Evolutionary conservation across 2,888 invertebrate species (phyloP).

Genomic region (Dryobotodes eremita): DNA sequence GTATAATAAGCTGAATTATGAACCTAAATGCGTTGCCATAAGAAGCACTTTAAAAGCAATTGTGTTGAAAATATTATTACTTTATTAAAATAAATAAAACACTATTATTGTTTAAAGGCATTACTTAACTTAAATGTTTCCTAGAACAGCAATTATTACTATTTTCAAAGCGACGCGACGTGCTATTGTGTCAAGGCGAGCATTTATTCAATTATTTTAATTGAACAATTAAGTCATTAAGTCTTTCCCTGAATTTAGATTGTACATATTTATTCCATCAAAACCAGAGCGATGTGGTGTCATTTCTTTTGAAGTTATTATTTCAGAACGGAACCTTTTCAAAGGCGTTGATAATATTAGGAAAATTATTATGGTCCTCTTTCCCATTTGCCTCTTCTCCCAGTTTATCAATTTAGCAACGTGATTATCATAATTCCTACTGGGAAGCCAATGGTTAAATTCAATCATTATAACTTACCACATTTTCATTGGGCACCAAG

Average conservation of each 20-base stretch:
- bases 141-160: constrained; percentile 10
- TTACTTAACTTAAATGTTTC: neutral
- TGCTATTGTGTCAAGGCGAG: neutral
- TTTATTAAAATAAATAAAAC: neutral
- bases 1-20: no score
- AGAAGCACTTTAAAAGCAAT: no score
- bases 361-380: neutral
- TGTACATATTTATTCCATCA: constrained; percentile 25
- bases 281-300: neutral
- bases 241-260: constrained; percentile 1
- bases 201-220: constrained; percentile 43
- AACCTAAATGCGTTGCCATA: no score
- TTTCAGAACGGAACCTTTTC: neutral
- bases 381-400: neutral
- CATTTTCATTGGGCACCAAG: neutral
- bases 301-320: neutral
- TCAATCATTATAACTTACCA: neutral
- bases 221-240: constrained; percentile 35
- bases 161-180: constrained; percentile 2
- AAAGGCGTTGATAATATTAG: neutral
- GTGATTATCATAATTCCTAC: no score
- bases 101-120: neutral
- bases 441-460: neutral
- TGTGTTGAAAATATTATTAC: no score
- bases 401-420: neutral